These are phyloP conservation scores for Hanleya hanleyi DNA, from an alignment of 2,888 invertebrate species.

Conservation along the genomic window DNA sequence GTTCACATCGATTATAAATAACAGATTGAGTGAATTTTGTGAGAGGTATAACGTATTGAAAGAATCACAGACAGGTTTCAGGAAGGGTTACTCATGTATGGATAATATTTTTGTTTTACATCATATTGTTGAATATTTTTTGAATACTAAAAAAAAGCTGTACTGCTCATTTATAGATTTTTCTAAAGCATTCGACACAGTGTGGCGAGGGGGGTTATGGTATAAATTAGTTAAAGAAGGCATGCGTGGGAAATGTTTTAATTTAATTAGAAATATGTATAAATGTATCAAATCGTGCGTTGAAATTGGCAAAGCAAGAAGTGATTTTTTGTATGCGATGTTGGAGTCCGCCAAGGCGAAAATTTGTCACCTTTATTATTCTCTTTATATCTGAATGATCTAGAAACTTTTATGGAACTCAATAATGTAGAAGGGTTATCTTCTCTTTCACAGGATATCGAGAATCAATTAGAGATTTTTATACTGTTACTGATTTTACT, in stretches of 20 bases:
- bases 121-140: background rate
- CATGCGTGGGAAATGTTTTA: background rate
- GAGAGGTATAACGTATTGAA: background rate
- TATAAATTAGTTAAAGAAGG: background rate
- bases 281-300: background rate
- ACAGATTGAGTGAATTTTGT: background rate
- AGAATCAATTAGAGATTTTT: background rate
- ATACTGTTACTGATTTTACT: conserved; percentile 4
- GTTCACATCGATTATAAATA: conserved; percentile 1
- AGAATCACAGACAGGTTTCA: background rate
- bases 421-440: background rate
- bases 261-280: background rate
- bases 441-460: background rate
- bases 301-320: no score
- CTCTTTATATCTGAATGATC: background rate
- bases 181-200: conserved; percentile 7
- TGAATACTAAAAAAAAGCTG: background rate
- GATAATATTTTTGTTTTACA: background rate
- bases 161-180: conserved; percentile 1
- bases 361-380: conserved; percentile 7
- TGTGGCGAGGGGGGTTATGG: conserved; percentile 6
- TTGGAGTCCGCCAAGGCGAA: no score
- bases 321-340: no score
- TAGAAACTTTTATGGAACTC: background rate
- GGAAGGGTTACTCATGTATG: background rate